A percentile compares a stretch with the other conserved stretches of the same genome.
Conservation (phyloP, 2,113 vertebrate genomes). For the Leiothrix lutea region DNA sequence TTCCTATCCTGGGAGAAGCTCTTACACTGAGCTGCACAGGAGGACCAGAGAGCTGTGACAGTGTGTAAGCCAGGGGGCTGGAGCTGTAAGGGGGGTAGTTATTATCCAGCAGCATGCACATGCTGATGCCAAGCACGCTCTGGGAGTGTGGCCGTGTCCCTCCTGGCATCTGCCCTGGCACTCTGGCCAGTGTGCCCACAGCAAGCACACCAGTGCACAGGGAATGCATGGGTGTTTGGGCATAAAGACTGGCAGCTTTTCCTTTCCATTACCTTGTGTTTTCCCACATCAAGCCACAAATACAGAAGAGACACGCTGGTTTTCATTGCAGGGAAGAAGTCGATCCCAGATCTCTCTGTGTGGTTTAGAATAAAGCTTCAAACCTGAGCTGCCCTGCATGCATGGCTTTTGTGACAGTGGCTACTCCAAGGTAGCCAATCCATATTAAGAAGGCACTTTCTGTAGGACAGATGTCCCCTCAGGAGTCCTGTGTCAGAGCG, state of each 20-base stretch:
- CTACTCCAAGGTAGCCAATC: neutral
- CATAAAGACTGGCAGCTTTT: rapidly evolving
- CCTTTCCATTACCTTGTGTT: neutral
- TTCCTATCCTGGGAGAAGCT: neutral
- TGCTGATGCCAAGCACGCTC: rapidly evolving
- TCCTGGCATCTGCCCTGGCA: neutral
- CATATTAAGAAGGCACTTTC: neutral
- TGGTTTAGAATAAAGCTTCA: neutral
- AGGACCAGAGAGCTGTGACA: neutral
- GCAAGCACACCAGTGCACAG: rapidly evolving
- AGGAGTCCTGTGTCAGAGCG: neutral
- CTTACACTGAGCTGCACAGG: rapidly evolving
- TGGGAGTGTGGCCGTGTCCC: rapidly evolving
- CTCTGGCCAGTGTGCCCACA: rapidly evolving
- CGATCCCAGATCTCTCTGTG: neutral
- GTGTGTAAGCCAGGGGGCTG: neutral
- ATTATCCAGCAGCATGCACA: rapidly evolving
- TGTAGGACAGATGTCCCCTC: neutral
- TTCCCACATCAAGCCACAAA: neutral
- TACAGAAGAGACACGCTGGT: neutral
- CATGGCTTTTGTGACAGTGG: neutral
- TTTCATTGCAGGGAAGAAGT: neutral
- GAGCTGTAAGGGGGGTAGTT: neutral
- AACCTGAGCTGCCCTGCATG: neutral
- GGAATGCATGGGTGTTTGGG: rapidly evolving